These are phyloP conservation scores for Oreohelix idahoensis DNA, from an alignment of 1,140 invertebrate genomes.

Conservation along the genomic window DNA sequence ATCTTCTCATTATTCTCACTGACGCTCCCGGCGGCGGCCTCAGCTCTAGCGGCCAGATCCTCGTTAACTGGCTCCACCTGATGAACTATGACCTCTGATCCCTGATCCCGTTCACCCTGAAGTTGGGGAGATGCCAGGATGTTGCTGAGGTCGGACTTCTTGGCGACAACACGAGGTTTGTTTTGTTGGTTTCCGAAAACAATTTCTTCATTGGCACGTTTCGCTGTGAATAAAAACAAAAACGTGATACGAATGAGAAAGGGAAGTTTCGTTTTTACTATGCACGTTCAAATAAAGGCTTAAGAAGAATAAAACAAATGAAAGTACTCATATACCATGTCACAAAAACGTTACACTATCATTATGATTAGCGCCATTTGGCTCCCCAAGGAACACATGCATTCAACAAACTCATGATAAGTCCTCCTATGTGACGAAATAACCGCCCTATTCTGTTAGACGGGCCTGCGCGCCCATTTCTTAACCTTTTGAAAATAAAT, in stretches of 20 bases:
- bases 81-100: slow-evolving; percentile 15
- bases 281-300: no score
- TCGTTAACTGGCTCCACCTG: not conserved
- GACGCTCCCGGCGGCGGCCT: slow-evolving; percentile 5
- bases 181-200: slow-evolving; percentile 62
- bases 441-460: no score
- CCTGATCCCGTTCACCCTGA: not conserved
- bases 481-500: no score
- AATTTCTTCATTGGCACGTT: slow-evolving; percentile 53
- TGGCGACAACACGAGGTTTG: slow-evolving; percentile 33
- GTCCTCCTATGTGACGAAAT: not conserved
- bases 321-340: no score
- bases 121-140: not conserved
- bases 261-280: no score
- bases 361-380: no score
- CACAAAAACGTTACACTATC: no score
- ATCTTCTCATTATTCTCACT: slow-evolving; percentile 25
- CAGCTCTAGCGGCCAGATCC: not conserved
- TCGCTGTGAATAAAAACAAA: slow-evolving; percentile 46
- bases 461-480: no score
- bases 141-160: slow-evolving; percentile 39
- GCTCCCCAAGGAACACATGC: no score
- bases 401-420: no score
- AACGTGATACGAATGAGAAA: no score
- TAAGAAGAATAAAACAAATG: no score